Base-by-base conservation (phyloP, 2,797 vertebrate species). In the Gymnoscopelus braueri region DNA sequence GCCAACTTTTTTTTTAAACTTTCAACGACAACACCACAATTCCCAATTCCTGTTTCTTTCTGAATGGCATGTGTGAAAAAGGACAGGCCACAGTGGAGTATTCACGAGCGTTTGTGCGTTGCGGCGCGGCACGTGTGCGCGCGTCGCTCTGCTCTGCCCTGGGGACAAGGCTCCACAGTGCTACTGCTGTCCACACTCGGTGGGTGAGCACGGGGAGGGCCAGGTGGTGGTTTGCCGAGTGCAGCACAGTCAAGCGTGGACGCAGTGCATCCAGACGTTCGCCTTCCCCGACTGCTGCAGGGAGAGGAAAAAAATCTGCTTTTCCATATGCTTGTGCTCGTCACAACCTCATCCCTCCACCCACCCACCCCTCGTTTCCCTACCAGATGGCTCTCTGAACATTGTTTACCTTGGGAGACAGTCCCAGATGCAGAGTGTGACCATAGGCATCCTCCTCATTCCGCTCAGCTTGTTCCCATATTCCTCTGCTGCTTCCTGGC, bases 291-390 rank as follows among this genome's bases (percentile, higher is more conserved):
- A 95, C 94, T 93, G 96, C 97, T 97, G 93, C 94, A 94, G 96
- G 96, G 97, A 95, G 95, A 96, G 95, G 92, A 96, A 95, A 19
- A 19, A 97, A 98, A 97, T 97, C 97, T 99, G 98, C 93, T 96
- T 98, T 97, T 97, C 98, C 97, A 98, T 99, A 98, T 99, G 98
- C 94, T 98, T 96, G 91, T 94, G 94, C 93, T 95, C 94, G 90
- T 95, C 94, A 93, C 94, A 94, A 95, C 86, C 84, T 44, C 88
- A 88, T 75, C 3, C 11, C 13, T 74, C 83, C 87, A 87, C 92
- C 94, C 90, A 90, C 4, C 71, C 61, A 90, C 92, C 91, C 94
- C 92, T 84, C 89, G 89, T 92, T 93, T 95, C 94, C 94, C 92
- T 94, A 94, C 94, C 98, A 99, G 97, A 98, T 99, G 98, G 97